phyloP scores from a whole-genome alignment of 2,888 invertebrate species.

The Graphium colonna region DNA sequence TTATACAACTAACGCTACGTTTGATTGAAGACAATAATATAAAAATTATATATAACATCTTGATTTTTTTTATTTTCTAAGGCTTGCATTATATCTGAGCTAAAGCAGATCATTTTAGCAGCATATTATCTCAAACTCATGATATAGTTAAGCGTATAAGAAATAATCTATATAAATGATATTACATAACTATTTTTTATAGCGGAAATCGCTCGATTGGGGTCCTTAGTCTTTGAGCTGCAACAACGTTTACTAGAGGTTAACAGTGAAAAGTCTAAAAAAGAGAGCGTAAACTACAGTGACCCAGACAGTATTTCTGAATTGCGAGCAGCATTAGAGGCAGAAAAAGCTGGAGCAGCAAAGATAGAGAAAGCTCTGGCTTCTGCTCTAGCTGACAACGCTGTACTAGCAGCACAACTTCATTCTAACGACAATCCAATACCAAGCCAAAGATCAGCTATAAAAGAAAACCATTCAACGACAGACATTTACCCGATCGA shows the following conservation, averaged over 20 bases:
- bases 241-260: conserved; percentile 40
- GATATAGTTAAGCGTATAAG: too few species aligned
- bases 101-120: too few species aligned
- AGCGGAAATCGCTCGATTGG: conserved; percentile 60
- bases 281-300: conserved; percentile 28
- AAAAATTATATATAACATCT: too few species aligned
- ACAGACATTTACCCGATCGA: conserved; percentile 57
- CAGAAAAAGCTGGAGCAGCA: conserved; percentile 53
- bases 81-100: too few species aligned
- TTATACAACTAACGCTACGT: too few species aligned
- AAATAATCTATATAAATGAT: conserved; percentile 11
- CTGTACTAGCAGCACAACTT: conserved; percentile 47
- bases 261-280: conserved; percentile 27
- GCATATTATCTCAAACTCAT: too few species aligned
- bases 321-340: conserved; percentile 51
- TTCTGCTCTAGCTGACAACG: conserved; percentile 59
- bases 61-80: too few species aligned
- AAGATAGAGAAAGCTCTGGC: conserved; percentile 57
- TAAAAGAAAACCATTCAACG: conserved; percentile 28
- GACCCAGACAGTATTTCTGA: conserved; percentile 48
- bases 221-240: conserved; percentile 47
- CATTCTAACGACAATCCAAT: conserved; percentile 42
- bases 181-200: background rate
- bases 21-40: too few species aligned
- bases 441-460: conserved; percentile 28